These are phyloP conservation scores for Lophotriccus pileatus DNA, from an alignment of 2,797 vertebrate genomes.

Conservation along the genomic window DNA sequence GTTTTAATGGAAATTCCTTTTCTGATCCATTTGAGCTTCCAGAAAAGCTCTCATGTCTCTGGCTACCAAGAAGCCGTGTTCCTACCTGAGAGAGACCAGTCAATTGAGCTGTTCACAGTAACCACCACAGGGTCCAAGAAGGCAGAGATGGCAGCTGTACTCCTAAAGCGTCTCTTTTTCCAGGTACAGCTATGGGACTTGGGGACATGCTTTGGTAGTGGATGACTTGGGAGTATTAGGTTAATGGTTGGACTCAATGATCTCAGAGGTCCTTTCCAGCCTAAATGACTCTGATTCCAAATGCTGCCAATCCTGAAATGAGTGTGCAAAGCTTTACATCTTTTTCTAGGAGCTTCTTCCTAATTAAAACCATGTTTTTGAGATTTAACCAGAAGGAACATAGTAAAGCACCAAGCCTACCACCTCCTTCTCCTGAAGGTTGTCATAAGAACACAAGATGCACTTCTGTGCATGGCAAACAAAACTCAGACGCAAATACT, in stretches of 20 bases:
- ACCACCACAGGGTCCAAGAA: not conserved
- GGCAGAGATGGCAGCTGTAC: not conserved
- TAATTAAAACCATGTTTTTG: not conserved
- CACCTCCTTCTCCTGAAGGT: not conserved
- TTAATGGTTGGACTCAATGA: not conserved
- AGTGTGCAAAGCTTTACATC: not conserved
- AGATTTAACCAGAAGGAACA: not conserved
- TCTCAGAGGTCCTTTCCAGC: not conserved
- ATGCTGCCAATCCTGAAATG: not conserved
- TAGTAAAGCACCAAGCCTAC: not conserved
- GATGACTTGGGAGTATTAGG: not conserved
- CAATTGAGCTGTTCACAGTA: not conserved
- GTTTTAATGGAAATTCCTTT: not conserved
- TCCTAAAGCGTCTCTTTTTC: not conserved
- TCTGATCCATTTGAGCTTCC: not conserved
- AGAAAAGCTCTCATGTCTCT: not conserved
- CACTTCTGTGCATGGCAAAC: not conserved
- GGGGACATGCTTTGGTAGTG: not conserved
- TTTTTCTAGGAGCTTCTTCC: not conserved
- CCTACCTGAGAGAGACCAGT: not conserved
- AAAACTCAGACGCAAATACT: not conserved
- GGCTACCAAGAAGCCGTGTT: not conserved
- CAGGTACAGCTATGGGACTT: not conserved
- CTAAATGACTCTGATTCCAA: not conserved
- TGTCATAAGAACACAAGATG: rapidly evolving